Evolutionary conservation across 2,797 vertebrate genomes (phyloP).

Genomic region (Manis pentadactyla): DNA sequence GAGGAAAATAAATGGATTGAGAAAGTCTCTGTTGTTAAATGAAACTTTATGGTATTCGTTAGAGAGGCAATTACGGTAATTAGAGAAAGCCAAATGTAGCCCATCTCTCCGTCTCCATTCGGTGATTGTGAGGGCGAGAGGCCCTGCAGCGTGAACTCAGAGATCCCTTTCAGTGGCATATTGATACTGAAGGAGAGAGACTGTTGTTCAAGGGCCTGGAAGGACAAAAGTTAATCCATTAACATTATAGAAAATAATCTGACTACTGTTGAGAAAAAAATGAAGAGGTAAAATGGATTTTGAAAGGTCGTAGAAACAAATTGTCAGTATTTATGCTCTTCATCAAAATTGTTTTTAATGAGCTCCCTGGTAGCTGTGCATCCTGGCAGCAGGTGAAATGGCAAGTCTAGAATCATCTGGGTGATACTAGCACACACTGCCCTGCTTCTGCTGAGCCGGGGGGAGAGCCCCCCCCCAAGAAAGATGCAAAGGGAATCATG

Average conservation of each 20-base stretch:
- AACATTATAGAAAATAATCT: slow-evolving; percentile 25
- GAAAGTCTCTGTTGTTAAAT: neutral
- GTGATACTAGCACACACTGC: neutral
- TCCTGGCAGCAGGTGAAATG: neutral
- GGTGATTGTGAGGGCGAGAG: neutral
- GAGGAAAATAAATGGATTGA: neutral
- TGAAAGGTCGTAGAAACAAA: neutral
- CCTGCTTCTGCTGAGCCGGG: neutral
- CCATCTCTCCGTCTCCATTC: neutral
- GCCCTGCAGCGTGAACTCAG: neutral
- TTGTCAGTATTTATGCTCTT: slow-evolving; percentile 57
- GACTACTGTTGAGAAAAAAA: slow-evolving; percentile 1
- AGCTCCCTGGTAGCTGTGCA: neutral
- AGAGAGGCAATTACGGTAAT: neutral
- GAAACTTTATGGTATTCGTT: slow-evolving; percentile 18
- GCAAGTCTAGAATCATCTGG: neutral
- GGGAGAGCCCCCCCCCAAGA: neutral
- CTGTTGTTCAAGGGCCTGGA: neutral
- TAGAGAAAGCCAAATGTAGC: neutral
- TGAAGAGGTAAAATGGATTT: neutral
- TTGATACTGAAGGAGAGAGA: neutral
- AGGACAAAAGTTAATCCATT: slow-evolving; percentile 59
- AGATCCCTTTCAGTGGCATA: neutral
- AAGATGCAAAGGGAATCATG: neutral
- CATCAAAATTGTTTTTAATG: slow-evolving; percentile 58